Base-by-base conservation (phyloP, 2,797 vertebrate species). In the Saxicola maurus region DNA sequence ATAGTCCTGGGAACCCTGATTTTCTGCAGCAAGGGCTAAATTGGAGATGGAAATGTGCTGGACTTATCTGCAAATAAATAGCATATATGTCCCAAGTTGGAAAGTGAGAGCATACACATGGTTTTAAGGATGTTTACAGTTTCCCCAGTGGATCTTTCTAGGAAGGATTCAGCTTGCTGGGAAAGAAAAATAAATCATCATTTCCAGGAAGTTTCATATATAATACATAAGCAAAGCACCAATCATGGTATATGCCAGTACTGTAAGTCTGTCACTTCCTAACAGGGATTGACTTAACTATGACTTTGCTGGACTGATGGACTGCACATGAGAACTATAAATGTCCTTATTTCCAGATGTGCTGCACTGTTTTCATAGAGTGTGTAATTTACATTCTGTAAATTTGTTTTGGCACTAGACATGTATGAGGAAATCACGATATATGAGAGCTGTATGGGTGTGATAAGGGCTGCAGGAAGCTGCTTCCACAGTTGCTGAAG, bases 61-160 rank as follows among this genome's bases (percentile, higher is more conserved):
- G 38, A 68, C 7, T 53, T 81, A 35, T 1, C 71, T 56, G 35
- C 30, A 72, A 67, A 84, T 72, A 49, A 37, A 75, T n/a, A 75
- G 59, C 9, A 24, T 6, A 1, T 49, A 42, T 11, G 7, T 77
- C 15, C 33, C 17, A 35, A 9, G 8, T 0, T 78, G 33, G 31
- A 69, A 90, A 78, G 8, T 52, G 53, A 86, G 7, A 81, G 4
- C 28, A 67, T 71, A 43, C 25, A 67, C 0, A 0, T 25, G 49
- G 69, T 13, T 77, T 77, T 74, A 46, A 80, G 31, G 43, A 51
- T 42, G 53, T 59, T 48, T 88, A 37, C 0, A 0, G 6, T 61
- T 83, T 74, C 25, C 53, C 19, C 20, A 71, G 31, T 3, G 66
- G 52, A 71, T 31, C 7, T 30, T 66, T 37, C 66, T 48, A 57